A percentile compares a stretch with the other conserved stretches of the same genome.
Conservation (phyloP, 64 coral and sea anemone species). For the Montipora foliosa region DNA sequence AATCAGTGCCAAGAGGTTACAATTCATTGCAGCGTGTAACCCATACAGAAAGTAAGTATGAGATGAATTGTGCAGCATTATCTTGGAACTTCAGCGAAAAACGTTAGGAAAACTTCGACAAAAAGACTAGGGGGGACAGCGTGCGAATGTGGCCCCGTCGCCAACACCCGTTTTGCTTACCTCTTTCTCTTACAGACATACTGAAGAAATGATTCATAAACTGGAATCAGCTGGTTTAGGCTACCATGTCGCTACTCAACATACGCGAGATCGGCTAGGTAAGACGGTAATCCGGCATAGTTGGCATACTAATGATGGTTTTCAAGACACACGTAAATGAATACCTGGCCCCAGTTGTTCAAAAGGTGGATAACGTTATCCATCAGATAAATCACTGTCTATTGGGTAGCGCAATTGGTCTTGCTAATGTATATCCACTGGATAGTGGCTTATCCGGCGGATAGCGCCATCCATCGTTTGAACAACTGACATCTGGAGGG, state of each 20-base stretch:
- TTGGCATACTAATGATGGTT: too few relatives aligned
- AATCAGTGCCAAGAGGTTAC: conserved; percentile 65
- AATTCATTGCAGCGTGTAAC: conserved; percentile 90
- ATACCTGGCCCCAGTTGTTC: too few relatives aligned
- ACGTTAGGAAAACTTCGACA: too few relatives aligned
- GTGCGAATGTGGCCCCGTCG: not conserved
- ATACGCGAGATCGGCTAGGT: conserved; percentile 71
- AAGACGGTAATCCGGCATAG: not conserved
- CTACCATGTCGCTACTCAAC: conserved; percentile 62
- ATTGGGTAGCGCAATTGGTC: too few relatives aligned
- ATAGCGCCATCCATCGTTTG: too few relatives aligned
- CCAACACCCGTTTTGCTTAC: not conserved
- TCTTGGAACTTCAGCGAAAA: too few relatives aligned
- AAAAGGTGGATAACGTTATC: too few relatives aligned
- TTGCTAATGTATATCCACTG: too few relatives aligned
- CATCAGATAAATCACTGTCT: too few relatives aligned
- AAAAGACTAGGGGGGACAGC: not conserved
- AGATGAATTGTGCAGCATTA: not conserved
- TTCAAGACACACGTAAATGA: too few relatives aligned
- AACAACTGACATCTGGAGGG: too few relatives aligned
- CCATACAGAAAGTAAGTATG: conserved; percentile 77
- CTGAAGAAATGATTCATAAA: conserved; percentile 79
- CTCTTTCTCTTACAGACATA: conserved; percentile 54
- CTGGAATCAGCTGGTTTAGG: conserved; percentile 83
- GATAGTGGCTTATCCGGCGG: too few relatives aligned